Conservation (phyloP, 2,797 vertebrate species). For the Catharus ustulatus region DNA sequence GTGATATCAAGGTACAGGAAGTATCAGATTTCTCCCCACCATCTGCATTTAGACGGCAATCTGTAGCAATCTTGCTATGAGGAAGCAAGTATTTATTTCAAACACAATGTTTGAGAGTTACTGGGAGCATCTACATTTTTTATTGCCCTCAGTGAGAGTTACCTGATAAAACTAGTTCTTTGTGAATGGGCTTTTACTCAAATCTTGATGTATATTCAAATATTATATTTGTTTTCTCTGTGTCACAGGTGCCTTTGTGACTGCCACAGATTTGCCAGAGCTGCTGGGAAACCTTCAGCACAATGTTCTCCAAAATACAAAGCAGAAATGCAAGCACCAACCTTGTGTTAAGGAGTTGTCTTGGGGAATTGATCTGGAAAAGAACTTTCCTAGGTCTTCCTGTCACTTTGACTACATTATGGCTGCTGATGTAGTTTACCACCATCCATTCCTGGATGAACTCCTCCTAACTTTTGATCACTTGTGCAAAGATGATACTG, state of each 20-base stretch:
- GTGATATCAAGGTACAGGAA: background rate
- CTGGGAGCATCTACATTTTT: background rate
- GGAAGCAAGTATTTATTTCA: background rate
- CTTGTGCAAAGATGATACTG: slow-evolving; percentile 86
- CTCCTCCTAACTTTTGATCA: slow-evolving; percentile 92
- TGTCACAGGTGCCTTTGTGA: slow-evolving; percentile 86
- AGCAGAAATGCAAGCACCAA: slow-evolving; percentile 83
- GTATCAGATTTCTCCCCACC: background rate
- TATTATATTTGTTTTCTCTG: background rate
- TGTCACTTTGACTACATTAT: slow-evolving; percentile 89
- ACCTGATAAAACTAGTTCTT: background rate
- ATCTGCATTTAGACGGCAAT: background rate
- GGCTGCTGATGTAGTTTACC: slow-evolving; percentile 94
- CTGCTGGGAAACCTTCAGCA: slow-evolving; percentile 89
- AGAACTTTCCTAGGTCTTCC: slow-evolving; percentile 83
- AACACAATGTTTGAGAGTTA: background rate
- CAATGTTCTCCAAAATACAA: slow-evolving; percentile 88
- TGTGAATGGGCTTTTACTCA: background rate
- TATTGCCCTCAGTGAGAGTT: background rate
- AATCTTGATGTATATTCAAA: background rate
- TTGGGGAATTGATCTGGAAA: slow-evolving; percentile 88
- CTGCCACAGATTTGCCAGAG: slow-evolving; percentile 92
- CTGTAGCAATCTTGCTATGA: background rate
- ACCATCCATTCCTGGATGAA: slow-evolving; percentile 88
- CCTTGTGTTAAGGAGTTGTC: slow-evolving; percentile 87